phyloP scores from a whole-genome alignment of 2,113 vertebrate species.

The Delphinapterus leucas region DNA sequence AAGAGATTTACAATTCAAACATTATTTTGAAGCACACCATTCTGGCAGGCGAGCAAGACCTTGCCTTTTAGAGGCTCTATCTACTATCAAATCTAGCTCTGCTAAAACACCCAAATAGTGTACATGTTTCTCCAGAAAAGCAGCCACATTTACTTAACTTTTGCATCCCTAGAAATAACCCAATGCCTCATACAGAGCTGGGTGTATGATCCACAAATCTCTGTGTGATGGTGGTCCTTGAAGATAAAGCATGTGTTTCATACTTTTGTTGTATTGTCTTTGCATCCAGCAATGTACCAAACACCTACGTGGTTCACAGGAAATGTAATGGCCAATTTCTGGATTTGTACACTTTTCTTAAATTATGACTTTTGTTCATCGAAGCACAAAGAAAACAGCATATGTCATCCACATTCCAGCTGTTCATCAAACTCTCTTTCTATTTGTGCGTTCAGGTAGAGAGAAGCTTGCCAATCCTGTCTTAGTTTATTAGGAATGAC shows the following conservation, averaged over 20 bases:
- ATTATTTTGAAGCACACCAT: neutral
- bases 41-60: neutral
- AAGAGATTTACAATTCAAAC: neutral
- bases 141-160: neutral
- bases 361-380: neutral
- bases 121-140: neutral
- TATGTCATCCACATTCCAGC: fast-evolving
- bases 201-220: neutral
- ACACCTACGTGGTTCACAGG: neutral
- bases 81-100: neutral
- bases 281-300: neutral
- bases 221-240: neutral
- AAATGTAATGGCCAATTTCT: neutral
- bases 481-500: neutral
- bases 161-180: neutral
- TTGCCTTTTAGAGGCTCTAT: neutral
- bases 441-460: neutral
- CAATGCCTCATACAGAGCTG: neutral
- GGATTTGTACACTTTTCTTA: neutral
- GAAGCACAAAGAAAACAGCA: neutral
- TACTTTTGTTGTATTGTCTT: neutral
- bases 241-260: neutral
- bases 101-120: neutral
- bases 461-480: neutral
- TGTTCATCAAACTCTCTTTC: neutral